Evolutionary conservation across 2,888 invertebrate genomes (phyloP), one percentile per base, ranked within the genome.

Genomic region (Quadroppia sp.): DNA sequence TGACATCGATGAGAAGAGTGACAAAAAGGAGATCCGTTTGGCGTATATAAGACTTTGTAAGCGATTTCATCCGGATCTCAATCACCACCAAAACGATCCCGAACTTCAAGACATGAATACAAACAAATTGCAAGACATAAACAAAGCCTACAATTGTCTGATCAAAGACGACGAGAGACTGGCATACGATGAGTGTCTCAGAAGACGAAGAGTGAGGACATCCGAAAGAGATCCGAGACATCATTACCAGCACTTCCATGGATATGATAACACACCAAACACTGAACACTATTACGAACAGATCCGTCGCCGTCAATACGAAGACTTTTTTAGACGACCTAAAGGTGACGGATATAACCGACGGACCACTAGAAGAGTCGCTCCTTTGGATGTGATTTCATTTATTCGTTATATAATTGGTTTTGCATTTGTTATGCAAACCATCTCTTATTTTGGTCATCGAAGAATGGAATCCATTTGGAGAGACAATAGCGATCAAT

Each of bases 61-160:
- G 42, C 36, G 11, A 67, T 67, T 20, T 67, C 67, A 67, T 13
- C 67, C 67, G 42, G 67, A 67, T 42, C 23, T 67, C 23, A 40
- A 67, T 40, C 67, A n/a, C 17, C 2, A 2, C 2, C 30, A 15
- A 40, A 67, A 4, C 23, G 42, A 40, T 15, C n/a, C 11, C 42
- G 32, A 61, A 61, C 17, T 25, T 32, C 32, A 61, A n/a, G 32
- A 32, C 20, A 11, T 36, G 15, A 48, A 32, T 32, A 70, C 45
- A 42, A 69, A 36, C 32, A 45, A 56, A 50, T 32, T 74, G n/a
- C 70, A 74, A 45, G 28, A 42, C 28, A 74, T 74, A 25, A 74
- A 74, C 70, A 70, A 74, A 42, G 74, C 74, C n/a, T 74, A 74
- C 20, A 42, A 74, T 45, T 74, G 74, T 74, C 53, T 74, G 9